Evolutionary conservation across 2,113 vertebrate species (phyloP).

Genomic region (Stomatorhinus ivindoensis): DNA sequence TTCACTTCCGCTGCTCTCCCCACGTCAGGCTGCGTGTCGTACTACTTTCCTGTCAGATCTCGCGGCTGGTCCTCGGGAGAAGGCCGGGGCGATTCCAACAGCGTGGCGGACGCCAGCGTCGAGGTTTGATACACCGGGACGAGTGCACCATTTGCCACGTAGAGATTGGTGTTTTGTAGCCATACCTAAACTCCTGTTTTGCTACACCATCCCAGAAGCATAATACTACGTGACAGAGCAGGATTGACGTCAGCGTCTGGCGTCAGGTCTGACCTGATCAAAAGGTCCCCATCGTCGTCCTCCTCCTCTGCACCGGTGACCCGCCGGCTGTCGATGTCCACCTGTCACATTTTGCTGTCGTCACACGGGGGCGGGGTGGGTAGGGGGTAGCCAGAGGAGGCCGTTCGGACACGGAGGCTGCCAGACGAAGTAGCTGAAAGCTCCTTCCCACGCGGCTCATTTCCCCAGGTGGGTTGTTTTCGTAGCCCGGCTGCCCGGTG

Average conservation of each 20-base stretch:
- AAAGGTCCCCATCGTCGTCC: constrained; percentile 32
- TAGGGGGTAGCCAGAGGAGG: background rate
- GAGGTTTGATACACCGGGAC: background rate
- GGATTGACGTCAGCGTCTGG: constrained; percentile 50
- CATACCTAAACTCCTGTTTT: background rate
- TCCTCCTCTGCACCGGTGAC: constrained; percentile 25
- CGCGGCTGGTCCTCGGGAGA: background rate
- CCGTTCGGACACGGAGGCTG: background rate
- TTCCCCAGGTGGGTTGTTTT: background rate
- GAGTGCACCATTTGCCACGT: background rate
- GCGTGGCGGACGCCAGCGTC: background rate
- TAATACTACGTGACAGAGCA: constrained; percentile 48
- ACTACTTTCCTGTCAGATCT: background rate
- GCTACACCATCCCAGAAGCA: constrained; percentile 7
- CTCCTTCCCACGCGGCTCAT: background rate
- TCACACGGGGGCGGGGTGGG: background rate
- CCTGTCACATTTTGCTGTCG: background rate
- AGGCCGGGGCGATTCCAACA: background rate
- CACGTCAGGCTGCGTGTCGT: background rate
- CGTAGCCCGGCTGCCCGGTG: background rate
- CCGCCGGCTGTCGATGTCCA: constrained; percentile 6
- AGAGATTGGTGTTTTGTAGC: background rate
- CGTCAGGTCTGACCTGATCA: constrained; percentile 41
- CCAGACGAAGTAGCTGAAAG: background rate
- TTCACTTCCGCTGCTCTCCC: background rate